A percentile compares a stretch with the other conserved stretches of the same genome.
These are phyloP conservation scores for Dolichomitus sp. DNA, from an alignment of 2,888 invertebrate species.

Conservation along the genomic window DNA sequence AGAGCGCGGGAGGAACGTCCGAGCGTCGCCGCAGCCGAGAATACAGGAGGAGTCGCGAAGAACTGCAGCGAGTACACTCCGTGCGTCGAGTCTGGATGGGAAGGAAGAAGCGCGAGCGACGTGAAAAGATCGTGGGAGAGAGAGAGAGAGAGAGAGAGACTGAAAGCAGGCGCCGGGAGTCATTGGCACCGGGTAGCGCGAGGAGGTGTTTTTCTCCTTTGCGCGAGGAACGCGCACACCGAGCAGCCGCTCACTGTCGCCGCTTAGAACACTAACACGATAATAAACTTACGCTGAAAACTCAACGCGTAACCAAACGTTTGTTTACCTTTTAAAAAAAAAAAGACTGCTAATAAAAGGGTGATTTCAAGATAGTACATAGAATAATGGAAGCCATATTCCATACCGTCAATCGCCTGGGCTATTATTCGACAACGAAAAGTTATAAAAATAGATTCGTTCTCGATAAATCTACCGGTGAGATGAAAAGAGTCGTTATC, in stretches of 20 bases:
- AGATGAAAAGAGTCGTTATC: not conserved
- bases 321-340: not conserved
- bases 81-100: slow-evolving; percentile 1
- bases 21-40: not conserved
- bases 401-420: not conserved
- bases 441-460: not conserved
- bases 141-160: not conserved
- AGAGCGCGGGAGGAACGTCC: slow-evolving; percentile 15
- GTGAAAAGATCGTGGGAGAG: slow-evolving; percentile 15
- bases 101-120: not conserved
- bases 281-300: not conserved
- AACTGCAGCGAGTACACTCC: slow-evolving; percentile 3
- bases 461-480: not conserved
- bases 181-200: slow-evolving; percentile 50
- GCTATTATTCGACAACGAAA: not conserved
- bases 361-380: not conserved
- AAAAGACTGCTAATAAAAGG: not conserved
- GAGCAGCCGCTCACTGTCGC: slow-evolving; percentile 67
- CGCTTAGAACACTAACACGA: not conserved
- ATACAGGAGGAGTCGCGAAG: not conserved
- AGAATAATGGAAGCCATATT: not conserved
- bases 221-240: slow-evolving; percentile 67
- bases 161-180: slow-evolving; percentile 36
- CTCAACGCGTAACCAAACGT: slow-evolving; percentile 45
- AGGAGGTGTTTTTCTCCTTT: slow-evolving; percentile 41